These are phyloP conservation scores for Magallana angulata DNA, from an alignment of 1,140 invertebrate species.

Conservation along the genomic window DNA sequence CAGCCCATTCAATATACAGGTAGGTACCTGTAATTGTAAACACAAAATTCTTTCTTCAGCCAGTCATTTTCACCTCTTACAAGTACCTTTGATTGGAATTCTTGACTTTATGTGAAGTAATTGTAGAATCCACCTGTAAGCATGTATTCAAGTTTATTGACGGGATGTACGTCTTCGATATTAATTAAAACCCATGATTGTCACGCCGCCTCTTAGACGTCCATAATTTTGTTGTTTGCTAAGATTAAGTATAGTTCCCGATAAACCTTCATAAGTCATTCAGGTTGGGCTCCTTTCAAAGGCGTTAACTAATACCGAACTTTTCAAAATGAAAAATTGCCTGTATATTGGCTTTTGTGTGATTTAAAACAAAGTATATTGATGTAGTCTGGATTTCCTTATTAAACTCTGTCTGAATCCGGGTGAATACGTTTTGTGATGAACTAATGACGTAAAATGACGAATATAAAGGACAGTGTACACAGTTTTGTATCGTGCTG, in stretches of 20 bases:
- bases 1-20: too few species aligned
- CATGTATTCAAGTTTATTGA: not conserved
- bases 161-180: not conserved
- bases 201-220: not conserved
- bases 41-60: too few species aligned
- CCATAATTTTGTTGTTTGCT: not conserved
- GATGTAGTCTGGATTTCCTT: not conserved
- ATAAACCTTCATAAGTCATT: not conserved
- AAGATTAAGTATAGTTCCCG: not conserved
- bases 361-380: not conserved
- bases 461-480: too few species aligned
- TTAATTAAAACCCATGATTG: conserved; percentile 15
- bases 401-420: not conserved
- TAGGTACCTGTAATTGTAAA: too few species aligned
- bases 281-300: not conserved
- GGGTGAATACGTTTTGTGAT: too few species aligned
- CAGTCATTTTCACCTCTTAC: too few species aligned
- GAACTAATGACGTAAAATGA: too few species aligned
- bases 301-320: not conserved
- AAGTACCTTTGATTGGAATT: too few species aligned
- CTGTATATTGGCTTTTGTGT: not conserved
- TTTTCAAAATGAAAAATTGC: not conserved
- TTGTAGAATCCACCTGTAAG: too few species aligned
- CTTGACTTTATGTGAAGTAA: too few species aligned
- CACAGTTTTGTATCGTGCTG: too few species aligned